A percentile compares a stretch with the other conserved stretches of the same genome.
These are phyloP conservation scores for Mormyrus iriodes DNA, from an alignment of 2,113 vertebrate genomes.

Conservation along the genomic window DNA sequence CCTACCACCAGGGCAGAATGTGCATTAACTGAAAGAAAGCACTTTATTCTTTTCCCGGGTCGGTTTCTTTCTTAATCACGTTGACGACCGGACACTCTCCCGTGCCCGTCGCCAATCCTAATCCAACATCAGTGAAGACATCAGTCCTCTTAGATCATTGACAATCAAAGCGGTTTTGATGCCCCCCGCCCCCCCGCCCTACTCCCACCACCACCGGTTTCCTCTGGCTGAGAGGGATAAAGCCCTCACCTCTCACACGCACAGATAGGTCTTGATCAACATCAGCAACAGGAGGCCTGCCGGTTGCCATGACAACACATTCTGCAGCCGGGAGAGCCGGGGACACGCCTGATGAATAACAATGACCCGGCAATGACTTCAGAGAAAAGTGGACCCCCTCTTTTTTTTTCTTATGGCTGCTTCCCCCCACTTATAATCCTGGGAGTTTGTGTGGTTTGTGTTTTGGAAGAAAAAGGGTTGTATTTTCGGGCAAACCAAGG, in stretches of 20 bases:
- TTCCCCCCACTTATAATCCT: constrained; percentile 26
- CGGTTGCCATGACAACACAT: constrained; percentile 57
- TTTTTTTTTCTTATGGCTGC: constrained; percentile 21
- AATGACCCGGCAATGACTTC: constrained; percentile 51
- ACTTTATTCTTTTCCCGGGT: background rate
- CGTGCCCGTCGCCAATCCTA: constrained; percentile 15
- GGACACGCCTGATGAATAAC: constrained; percentile 59
- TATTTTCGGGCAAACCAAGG: background rate
- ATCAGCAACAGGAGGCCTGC: constrained; percentile 52
- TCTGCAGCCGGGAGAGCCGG: constrained; percentile 47
- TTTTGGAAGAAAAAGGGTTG: background rate
- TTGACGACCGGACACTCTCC: constrained; percentile 35
- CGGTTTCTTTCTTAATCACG: constrained; percentile 26
- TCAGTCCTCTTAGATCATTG: constrained; percentile 34
- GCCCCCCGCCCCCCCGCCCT: constrained; percentile 16
- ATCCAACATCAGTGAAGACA: constrained; percentile 32
- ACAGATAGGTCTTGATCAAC: constrained; percentile 48
- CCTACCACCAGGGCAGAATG: background rate
- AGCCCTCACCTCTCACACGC: constrained; percentile 37
- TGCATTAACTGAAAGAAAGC: background rate
- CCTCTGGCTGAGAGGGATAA: constrained; percentile 36
- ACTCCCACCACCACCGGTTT: constrained; percentile 4
- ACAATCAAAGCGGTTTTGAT: constrained; percentile 24
- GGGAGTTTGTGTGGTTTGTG: constrained; percentile 16
- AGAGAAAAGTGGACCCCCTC: constrained; percentile 31